Evolutionary conservation across 1,140 invertebrate genomes (phyloP).

Genomic region (Cheumatopsyche charites): DNA sequence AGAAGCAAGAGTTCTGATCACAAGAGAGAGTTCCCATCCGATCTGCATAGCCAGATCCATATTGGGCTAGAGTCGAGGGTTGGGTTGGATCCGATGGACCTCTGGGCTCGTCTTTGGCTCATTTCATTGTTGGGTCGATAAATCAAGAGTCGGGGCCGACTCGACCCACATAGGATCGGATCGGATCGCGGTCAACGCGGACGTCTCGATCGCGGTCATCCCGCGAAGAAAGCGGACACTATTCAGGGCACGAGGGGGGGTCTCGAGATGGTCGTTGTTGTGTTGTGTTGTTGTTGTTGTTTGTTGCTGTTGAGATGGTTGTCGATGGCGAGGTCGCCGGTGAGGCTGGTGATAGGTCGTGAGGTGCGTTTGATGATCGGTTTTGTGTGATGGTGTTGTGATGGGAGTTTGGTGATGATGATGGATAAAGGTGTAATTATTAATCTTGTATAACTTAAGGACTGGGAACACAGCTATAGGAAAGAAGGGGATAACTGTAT

Average conservation of each 20-base stretch:
- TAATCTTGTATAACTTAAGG: no score
- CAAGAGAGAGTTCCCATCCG: background rate
- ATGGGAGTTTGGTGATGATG: no score
- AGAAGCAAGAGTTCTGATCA: no score
- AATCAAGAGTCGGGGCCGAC: background rate
- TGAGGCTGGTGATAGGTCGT: no score
- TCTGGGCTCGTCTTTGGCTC: no score
- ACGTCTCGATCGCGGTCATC: constrained; percentile 28
- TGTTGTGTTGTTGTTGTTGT: no score
- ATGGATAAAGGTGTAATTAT: no score
- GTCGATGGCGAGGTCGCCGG: background rate
- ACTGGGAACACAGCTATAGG: no score
- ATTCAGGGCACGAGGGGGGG: constrained; percentile 13
- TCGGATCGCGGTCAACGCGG: constrained; percentile 29
- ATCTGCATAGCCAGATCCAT: background rate
- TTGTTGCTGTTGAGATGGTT: no score
- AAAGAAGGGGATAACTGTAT: no score
- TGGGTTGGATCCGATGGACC: background rate
- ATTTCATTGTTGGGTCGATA: background rate
- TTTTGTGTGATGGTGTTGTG: no score
- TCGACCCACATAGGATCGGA: constrained; percentile 19
- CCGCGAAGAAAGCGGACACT: constrained; percentile 29
- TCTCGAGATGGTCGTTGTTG: constrained; percentile 14
- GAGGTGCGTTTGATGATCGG: no score
- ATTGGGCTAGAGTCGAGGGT: background rate